phyloP scores from a whole-genome alignment of 2,113 vertebrate genomes.

The Syrmaticus mikado region DNA sequence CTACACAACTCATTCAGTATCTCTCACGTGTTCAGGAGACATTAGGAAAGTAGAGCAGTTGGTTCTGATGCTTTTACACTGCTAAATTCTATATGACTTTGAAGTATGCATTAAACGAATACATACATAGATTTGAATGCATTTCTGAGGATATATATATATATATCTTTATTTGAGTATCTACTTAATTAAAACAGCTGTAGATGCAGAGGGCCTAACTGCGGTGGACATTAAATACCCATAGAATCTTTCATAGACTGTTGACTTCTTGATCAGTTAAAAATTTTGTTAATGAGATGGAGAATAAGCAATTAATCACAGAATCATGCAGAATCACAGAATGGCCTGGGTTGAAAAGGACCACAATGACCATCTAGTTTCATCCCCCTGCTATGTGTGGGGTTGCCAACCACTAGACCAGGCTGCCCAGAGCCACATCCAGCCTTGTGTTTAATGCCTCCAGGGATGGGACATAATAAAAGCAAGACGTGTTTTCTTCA shows the following conservation, averaged over 20 bases:
- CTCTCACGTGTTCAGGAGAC: background rate
- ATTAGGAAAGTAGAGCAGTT: background rate
- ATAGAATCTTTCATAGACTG: background rate
- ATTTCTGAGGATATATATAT: background rate
- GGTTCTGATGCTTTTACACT: background rate
- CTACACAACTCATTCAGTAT: background rate
- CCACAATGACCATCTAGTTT: too few species aligned
- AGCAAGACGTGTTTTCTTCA: background rate
- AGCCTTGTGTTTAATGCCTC: too few species aligned
- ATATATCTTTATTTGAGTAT: background rate
- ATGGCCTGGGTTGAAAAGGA: too few species aligned
- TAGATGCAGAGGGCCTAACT: conserved; percentile 4
- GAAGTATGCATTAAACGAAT: background rate
- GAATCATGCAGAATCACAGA: too few species aligned
- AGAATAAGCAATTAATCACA: background rate
- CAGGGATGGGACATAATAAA: too few species aligned
- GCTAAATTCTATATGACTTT: background rate
- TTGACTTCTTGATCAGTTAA: background rate
- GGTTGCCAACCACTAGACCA: too few species aligned
- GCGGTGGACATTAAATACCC: background rate
- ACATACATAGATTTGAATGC: background rate
- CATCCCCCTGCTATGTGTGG: too few species aligned
- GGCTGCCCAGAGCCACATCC: too few species aligned
- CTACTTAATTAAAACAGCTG: conserved; percentile 11
- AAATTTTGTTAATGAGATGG: background rate